These are phyloP conservation scores for Ichneumon xanthorius DNA, from an alignment of 2,888 invertebrate species.

Conservation along the genomic window DNA sequence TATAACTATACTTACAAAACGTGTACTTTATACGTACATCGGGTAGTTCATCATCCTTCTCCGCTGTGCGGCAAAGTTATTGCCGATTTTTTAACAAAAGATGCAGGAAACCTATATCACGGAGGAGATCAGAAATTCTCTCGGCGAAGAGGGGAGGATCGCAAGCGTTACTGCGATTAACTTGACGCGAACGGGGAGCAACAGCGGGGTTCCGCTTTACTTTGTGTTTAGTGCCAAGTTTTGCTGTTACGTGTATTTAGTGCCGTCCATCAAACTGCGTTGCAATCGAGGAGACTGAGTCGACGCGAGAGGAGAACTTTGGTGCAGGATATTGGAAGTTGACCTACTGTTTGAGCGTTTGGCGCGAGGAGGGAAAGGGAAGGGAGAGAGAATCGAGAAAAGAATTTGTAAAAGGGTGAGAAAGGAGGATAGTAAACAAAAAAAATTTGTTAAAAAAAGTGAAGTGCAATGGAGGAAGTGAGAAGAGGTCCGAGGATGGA, in stretches of 20 bases:
- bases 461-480: slow-evolving; percentile 78
- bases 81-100: slow-evolving; percentile 25
- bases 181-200: slow-evolving; percentile 19
- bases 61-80: slow-evolving; percentile 12
- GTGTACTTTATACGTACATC: slow-evolving; percentile 26
- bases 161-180: slow-evolving; percentile 6
- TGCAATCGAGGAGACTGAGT: slow-evolving; percentile 31
- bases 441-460: background rate
- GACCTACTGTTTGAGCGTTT: background rate
- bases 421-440: background rate
- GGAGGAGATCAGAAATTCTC: slow-evolving; percentile 18
- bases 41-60: slow-evolving; percentile 17
- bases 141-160: slow-evolving; percentile 6
- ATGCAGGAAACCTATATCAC: slow-evolving; percentile 37
- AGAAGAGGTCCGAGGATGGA: slow-evolving; percentile 71
- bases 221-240: slow-evolving; percentile 11
- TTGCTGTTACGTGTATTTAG: slow-evolving; percentile 8
- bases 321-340: background rate
- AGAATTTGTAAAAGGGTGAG: background rate
- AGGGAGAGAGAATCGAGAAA: background rate
- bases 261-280: slow-evolving; percentile 11
- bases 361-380: background rate
- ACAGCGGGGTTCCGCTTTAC: slow-evolving; percentile 8
- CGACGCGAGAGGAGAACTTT: slow-evolving; percentile 3
- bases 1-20: slow-evolving; percentile 9